Evolutionary conservation across 2,797 vertebrate species (phyloP), one percentile per base, ranked within the genome.

Genomic region (Cottoperca gobio): DNA sequence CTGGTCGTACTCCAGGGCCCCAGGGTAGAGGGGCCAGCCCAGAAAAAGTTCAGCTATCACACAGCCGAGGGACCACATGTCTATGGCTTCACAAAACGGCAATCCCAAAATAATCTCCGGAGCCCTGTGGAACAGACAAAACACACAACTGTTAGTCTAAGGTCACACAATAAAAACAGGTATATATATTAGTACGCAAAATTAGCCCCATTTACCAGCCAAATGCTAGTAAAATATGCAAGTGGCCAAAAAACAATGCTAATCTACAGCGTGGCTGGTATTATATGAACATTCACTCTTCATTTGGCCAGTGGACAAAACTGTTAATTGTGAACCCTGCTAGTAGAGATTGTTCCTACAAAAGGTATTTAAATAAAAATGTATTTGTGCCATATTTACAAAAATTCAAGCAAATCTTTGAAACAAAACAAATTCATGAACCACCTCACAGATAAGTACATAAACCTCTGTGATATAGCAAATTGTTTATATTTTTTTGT

Each of bases 41-140:
- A 99, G 96, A 92, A 99, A 99, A 76, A 99, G 95, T 91, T 99
- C 98, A 55, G 98, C 97, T 86, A 99, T 98, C 94, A 99, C 98
- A 91, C 98, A 99, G 88, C 98, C 98, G 83, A 99, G 89, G 4
- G 98, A 99, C 98, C 98, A 99, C 98, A 99, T 99, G 94, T 99
- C 98, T 97, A 99, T 99, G 97, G 98, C 98, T 98, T 99, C 98
- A 96, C 97, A 97, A 96, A 99, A 99, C 61, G 97, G 96, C 95
- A 99, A 96, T 90, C 98, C 98, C 96, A 99, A 95, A 95, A 99
- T 99, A 93, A 99, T 99, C 95, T 99, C 98, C 84, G 98, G 98
- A 94, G 98, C 98, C 96, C 98, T 99, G 94, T 71, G 94, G 93
- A 90, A 69, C 5, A 84, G 35, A 86, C 1, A 83, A 81, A 68